A percentile compares a stretch with the other conserved stretches of the same genome.
Conservation (phyloP, 2,888 invertebrate species). For the Cerastis rubricosa region DNA sequence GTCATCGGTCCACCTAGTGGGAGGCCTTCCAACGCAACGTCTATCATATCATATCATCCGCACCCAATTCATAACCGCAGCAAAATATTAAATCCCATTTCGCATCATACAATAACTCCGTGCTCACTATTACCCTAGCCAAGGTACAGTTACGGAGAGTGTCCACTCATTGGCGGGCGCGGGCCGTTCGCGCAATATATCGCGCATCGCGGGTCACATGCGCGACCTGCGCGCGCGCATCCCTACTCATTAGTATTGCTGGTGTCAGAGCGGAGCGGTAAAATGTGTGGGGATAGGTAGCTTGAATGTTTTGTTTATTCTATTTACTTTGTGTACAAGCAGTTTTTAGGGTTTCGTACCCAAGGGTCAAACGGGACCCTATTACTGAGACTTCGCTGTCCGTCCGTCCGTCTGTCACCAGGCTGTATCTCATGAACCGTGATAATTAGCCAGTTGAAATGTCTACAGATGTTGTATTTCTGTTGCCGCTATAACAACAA, state of each 20-base stretch:
- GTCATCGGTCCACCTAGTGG: too few relatives aligned
- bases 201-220: constrained; percentile 77
- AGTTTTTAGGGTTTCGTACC: too few relatives aligned
- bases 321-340: neutral
- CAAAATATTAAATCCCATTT: constrained; percentile 16
- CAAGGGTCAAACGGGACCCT: too few relatives aligned
- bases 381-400: too few relatives aligned
- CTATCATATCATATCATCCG: too few relatives aligned
- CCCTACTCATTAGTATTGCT: constrained; percentile 82
- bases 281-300: constrained; percentile 47
- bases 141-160: constrained; percentile 64
- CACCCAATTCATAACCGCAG: neutral
- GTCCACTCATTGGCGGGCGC: constrained; percentile 65
- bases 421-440: too few relatives aligned
- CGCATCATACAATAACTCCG: constrained; percentile 27
- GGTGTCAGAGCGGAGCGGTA: constrained; percentile 69
- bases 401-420: too few relatives aligned
- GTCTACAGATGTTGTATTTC: too few relatives aligned
- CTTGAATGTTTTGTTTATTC: neutral
- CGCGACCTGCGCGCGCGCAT: constrained; percentile 78
- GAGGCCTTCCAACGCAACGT: too few relatives aligned
- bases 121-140: constrained; percentile 24
- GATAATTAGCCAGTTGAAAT: too few relatives aligned
- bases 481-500: too few relatives aligned
- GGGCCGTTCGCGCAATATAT: constrained; percentile 75